Evolutionary conservation across 1,140 invertebrate species (phyloP), one percentile per base, ranked within the genome.

Genomic region (Papilio polyxenes): DNA sequence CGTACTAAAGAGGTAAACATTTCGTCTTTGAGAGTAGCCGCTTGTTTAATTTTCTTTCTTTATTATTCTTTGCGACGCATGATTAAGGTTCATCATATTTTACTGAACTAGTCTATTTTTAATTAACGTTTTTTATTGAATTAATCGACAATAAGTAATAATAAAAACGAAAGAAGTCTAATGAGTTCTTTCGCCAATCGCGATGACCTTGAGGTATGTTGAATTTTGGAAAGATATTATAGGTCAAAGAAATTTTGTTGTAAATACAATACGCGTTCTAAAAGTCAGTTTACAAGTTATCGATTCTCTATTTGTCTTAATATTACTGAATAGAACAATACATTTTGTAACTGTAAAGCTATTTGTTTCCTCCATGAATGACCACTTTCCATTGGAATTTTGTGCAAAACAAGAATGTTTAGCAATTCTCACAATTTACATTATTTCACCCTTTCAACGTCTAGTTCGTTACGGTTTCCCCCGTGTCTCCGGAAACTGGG

Each of bases 11-110:
- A 83, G 72, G 86, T 77, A 89, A 90, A 91, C 88, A 91, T 80
- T 78, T 83, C 59, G 62, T 65, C 89, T 91, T 92, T 92, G 90
- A 91, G 85, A 86, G 84, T 79, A 56, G 85, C 90, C 90, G 90
- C 82, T 83, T 76, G 84, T 84, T 88, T 83, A 86, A 87, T 87
- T 90, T 91, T 90, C 87, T 87, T 86, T 90, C 87, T 84, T 82
- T 74, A 81, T 87, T 83, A 81, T 62, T 72, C 65, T 8, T 31
- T 15, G 11, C 37, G 11, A 37, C 13, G 31, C 3, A 37, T 69
- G 23, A 62, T 23, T 56, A 0, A 56, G 3, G 23, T 72, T 72
- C 6, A 72, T 40, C 9, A 15, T 37, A 23, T 72, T 37, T 17
- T 17, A 9, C 59, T 20, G 4, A 62, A 20, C 2, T 31, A 59